Evolutionary conservation across 2,113 vertebrate genomes (phyloP).

Genomic region (Numida meleagris): DNA sequence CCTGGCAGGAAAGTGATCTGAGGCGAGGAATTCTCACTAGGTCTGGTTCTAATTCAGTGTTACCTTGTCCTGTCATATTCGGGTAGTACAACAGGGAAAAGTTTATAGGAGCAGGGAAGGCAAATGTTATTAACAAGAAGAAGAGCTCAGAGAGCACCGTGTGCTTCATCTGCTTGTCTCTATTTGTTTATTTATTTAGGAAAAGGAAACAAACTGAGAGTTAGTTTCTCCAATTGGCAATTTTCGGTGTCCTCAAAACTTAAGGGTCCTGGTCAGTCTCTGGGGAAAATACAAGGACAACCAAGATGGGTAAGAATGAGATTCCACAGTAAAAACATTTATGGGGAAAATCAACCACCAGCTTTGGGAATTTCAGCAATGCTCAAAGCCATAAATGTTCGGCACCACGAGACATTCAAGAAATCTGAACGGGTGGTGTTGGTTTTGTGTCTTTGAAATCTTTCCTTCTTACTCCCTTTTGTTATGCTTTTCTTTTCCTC

Average conservation of each 20-base stretch:
- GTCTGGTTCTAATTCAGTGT: conserved; percentile 3
- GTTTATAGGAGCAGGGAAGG: background rate
- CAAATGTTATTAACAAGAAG: conserved; percentile 31
- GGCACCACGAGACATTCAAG: background rate
- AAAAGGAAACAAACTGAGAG: background rate
- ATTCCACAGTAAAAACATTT: conserved; percentile 55
- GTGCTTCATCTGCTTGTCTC: background rate
- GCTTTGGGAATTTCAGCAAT: conserved; percentile 32
- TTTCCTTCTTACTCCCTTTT: background rate
- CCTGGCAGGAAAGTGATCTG: background rate
- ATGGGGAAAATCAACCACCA: conserved; percentile 18
- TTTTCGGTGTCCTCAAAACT: background rate
- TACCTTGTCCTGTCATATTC: background rate
- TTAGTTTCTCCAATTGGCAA: background rate
- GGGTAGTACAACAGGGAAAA: background rate
- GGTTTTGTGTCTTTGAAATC: conserved; percentile 7
- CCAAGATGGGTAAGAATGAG: background rate
- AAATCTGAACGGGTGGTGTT: background rate
- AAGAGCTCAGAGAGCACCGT: background rate
- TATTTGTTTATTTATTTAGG: background rate
- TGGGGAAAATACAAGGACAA: background rate
- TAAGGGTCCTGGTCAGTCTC: background rate
- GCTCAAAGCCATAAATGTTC: background rate
- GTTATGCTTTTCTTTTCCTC: background rate
- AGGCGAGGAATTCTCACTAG: background rate